Evolutionary conservation across 2,113 vertebrate species (phyloP).

Genomic region (Petrocephalus zakoni): DNA sequence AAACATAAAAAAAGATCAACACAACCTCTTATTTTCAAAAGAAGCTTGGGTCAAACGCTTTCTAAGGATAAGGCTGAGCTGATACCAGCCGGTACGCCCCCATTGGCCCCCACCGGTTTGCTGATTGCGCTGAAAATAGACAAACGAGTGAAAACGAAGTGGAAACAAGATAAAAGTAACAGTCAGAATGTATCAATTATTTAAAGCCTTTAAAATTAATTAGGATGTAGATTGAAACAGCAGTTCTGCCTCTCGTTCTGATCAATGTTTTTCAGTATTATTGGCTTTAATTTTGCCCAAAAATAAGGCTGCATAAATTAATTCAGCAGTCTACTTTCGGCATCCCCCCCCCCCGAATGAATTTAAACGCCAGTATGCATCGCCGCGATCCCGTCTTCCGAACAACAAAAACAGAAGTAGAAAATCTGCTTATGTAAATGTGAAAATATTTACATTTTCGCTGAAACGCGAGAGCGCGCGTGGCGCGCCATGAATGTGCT

Average conservation of each 20-base stretch:
- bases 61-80: slow-evolving; percentile 2
- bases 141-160: slow-evolving; percentile 24
- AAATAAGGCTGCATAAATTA: slow-evolving; percentile 52
- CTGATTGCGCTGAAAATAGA: background rate
- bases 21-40: slow-evolving; percentile 52
- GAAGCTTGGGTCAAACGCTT: slow-evolving; percentile 48
- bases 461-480: background rate
- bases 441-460: slow-evolving; percentile 33
- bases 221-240: slow-evolving; percentile 44
- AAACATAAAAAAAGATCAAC: slow-evolving; percentile 55
- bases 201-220: slow-evolving; percentile 28
- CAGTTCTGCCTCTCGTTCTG: slow-evolving; percentile 37
- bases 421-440: slow-evolving; percentile 59
- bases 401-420: slow-evolving; percentile 55
- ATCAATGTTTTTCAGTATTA: slow-evolving; percentile 58
- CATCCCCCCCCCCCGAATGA: slow-evolving; percentile 46
- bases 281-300: slow-evolving; percentile 58
- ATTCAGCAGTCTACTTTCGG: slow-evolving; percentile 46
- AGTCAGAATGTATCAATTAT: slow-evolving; percentile 17
- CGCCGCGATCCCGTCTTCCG: slow-evolving; percentile 58
- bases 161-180: slow-evolving; percentile 25
- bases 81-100: background rate
- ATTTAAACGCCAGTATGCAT: slow-evolving; percentile 61
- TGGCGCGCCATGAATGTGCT: too few species aligned
- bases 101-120: background rate